Evolutionary conservation across 2,113 vertebrate species (phyloP).

Genomic region (Chaenocephalus aceratus): DNA sequence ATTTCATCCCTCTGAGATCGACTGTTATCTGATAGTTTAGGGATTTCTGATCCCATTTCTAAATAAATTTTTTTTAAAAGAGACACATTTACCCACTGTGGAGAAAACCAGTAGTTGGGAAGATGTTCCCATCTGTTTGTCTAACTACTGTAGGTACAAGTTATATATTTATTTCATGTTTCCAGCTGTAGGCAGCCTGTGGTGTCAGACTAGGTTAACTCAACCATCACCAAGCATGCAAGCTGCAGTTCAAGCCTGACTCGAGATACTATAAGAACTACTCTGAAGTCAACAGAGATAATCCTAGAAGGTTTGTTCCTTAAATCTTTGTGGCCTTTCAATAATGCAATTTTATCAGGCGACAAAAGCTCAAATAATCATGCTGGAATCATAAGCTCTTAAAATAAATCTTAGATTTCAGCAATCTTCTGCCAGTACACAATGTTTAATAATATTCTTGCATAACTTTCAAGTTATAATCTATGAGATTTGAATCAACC

Average conservation of each 20-base stretch:
- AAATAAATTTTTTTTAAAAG: not conserved
- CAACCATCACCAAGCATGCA: constrained; percentile 18
- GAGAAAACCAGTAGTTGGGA: not conserved
- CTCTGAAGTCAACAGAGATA: constrained; percentile 1
- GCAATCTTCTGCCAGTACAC: not conserved
- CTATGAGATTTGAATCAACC: not conserved
- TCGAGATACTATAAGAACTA: constrained; percentile 15
- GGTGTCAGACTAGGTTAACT: constrained; percentile 49
- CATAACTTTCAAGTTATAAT: not conserved
- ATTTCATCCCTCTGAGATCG: constrained; percentile 40
- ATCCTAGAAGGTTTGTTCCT: constrained; percentile 17
- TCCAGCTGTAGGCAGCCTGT: constrained; percentile 44
- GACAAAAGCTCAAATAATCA: not conserved
- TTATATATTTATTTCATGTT: constrained; percentile 47
- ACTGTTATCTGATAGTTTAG: constrained; percentile 30
- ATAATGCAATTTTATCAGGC: not conserved
- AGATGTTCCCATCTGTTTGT: constrained; percentile 16
- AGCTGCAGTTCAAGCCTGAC: constrained; percentile 25
- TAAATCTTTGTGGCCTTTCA: constrained; percentile 1
- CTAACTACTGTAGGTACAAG: constrained; percentile 19
- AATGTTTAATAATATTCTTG: not conserved
- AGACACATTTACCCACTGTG: too few relatives aligned
- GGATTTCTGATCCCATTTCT: constrained; percentile 25
- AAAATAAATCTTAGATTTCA: not conserved
- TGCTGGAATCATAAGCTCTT: not conserved